Evolutionary conservation across 2,888 invertebrate genomes (phyloP).

Genomic region (Deilephila porcellus): DNA sequence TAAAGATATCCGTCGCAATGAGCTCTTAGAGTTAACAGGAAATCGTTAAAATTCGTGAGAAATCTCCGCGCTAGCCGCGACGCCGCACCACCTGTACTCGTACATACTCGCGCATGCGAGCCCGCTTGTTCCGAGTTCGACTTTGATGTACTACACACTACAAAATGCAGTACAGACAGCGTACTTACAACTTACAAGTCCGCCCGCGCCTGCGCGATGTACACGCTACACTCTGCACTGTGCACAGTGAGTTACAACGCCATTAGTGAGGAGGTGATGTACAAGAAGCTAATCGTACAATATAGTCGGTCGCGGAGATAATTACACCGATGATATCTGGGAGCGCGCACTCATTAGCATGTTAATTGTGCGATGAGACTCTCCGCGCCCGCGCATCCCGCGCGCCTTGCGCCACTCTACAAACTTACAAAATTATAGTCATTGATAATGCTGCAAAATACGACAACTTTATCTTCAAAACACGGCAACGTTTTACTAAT

Average conservation of each 20-base stretch:
- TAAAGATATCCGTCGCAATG: constrained; percentile 75
- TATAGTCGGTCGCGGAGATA: constrained; percentile 75
- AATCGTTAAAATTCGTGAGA: constrained; percentile 82
- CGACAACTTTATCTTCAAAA: constrained; percentile 8
- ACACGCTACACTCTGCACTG: not conserved
- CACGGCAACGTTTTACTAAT: constrained; percentile 23
- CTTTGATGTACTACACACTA: not conserved
- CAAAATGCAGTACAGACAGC: constrained; percentile 22
- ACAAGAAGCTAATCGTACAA: constrained; percentile 59
- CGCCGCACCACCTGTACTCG: constrained; percentile 50
- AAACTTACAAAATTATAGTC: constrained; percentile 56
- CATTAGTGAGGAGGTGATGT: constrained; percentile 65
- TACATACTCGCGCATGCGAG: not conserved
- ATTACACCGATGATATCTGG: constrained; percentile 81
- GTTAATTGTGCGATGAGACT: constrained; percentile 77
- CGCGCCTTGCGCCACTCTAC: constrained; percentile 36
- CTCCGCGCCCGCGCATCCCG: constrained; percentile 50
- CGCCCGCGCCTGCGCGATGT: not conserved
- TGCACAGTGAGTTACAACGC: no score
- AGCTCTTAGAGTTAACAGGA: constrained; percentile 72
- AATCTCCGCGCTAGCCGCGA: constrained; percentile 59
- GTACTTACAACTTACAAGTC: not conserved
- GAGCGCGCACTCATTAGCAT: constrained; percentile 78
- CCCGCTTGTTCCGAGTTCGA: not conserved
- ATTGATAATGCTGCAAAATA: constrained; percentile 50